phyloP scores from a whole-genome alignment of 2,888 invertebrate species.

The Ganaspis brasiliensis region DNA sequence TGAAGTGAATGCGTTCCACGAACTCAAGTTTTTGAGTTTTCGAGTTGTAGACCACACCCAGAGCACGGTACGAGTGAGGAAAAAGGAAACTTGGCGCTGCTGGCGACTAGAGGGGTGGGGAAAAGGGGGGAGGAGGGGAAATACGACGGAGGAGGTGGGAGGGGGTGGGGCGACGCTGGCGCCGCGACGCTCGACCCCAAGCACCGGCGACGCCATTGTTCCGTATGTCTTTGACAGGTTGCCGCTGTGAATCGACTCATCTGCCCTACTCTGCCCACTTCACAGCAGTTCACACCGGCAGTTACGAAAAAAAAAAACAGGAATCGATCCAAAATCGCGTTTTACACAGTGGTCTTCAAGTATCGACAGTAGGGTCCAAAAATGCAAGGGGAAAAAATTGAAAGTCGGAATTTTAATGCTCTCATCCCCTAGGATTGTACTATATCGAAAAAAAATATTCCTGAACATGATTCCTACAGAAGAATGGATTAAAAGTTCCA shows the following conservation, averaged over 20 bases:
- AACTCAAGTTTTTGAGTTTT: constrained; percentile 44
- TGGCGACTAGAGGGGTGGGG: constrained; percentile 21
- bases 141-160: constrained; percentile 49
- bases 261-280: constrained; percentile 38
- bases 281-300: background rate
- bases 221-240: constrained; percentile 69
- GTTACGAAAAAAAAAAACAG: no score
- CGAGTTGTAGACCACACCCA: constrained; percentile 71
- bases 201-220: constrained; percentile 70
- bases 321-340: no score
- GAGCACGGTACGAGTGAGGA: constrained; percentile 54
- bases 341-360: no score
- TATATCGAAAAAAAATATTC: no score
- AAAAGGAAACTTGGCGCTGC: constrained; percentile 16
- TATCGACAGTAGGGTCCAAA: no score
- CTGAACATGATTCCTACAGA: no score
- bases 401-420: no score
- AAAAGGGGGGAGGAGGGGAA: constrained; percentile 45
- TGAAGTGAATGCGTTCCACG: constrained; percentile 27
- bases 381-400: no score
- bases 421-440: no score
- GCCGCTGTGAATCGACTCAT: constrained; percentile 57
- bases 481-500: no score
- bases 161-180: constrained; percentile 67
- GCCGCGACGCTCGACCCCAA: constrained; percentile 71